phyloP scores from a whole-genome alignment of 2,888 invertebrate genomes.

The Andrena dorsata region DNA sequence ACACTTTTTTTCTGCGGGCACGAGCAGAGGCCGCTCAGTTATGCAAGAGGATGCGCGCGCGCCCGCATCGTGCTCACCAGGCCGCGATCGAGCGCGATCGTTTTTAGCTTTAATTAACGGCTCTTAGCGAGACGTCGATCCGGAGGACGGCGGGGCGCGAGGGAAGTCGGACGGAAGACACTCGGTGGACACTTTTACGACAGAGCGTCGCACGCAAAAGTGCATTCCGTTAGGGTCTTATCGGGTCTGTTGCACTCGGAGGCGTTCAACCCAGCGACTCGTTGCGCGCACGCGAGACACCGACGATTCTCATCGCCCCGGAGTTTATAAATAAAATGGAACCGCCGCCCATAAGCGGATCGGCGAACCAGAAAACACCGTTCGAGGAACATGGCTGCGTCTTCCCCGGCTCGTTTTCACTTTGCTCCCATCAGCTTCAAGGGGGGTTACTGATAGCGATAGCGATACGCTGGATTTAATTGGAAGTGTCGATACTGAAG shows the following conservation, averaged over 20 bases:
- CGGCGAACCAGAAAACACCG: conserved; percentile 72
- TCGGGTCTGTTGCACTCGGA: conserved; percentile 81
- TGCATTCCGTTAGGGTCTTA: conserved; percentile 81
- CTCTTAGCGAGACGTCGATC: background rate
- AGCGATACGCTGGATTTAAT: no score
- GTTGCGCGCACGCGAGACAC: conserved; percentile 70
- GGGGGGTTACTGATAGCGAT: no score
- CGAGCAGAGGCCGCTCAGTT: conserved; percentile 19
- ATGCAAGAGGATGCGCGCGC: conserved; percentile 44
- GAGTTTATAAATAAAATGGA: conserved; percentile 75
- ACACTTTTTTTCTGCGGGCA: conserved; percentile 48
- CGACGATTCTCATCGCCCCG: conserved; percentile 29
- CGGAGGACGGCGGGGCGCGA: background rate
- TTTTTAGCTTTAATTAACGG: conserved; percentile 37
- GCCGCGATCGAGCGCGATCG: conserved; percentile 27
- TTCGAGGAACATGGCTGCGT: conserved; percentile 12
- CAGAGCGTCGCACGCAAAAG: conserved; percentile 51
- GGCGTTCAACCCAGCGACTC: conserved; percentile 82
- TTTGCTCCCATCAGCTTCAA: background rate
- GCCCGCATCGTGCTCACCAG: conserved; percentile 13
- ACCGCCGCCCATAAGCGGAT: conserved; percentile 67
- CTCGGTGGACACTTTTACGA: conserved; percentile 43
- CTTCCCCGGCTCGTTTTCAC: conserved; percentile 14
- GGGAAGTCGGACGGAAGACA: conserved; percentile 18
- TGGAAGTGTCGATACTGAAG: no score